Conservation (phyloP, 37 sponge, comb jelly and placozoan species). For the Geodia barretti region DNA sequence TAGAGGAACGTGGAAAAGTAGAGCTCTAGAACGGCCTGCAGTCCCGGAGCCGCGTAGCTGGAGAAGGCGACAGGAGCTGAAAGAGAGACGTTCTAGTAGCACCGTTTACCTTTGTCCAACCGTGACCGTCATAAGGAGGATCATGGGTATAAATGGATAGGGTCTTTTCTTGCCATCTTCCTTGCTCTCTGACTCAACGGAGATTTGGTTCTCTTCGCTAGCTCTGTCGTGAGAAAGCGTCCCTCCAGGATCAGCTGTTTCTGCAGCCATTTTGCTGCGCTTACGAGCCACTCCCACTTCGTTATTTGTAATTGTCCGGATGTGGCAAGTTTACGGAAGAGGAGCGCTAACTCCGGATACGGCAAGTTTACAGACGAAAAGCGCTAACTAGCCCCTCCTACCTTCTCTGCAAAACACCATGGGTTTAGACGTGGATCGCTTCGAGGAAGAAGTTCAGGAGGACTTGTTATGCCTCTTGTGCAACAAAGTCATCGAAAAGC, state of each 20-base stretch:
- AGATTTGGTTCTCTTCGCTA: not conserved
- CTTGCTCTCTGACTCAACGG: not conserved
- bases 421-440: constrained; percentile 31
- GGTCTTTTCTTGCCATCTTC: not conserved
- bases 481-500: constrained; percentile 41
- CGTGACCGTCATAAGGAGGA: constrained; percentile 41
- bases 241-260: too few relatives aligned
- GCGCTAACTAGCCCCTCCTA: constrained; percentile 5
- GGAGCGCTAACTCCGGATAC: too few relatives aligned
- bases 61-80: not conserved
- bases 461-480: constrained; percentile 23
- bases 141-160: constrained; percentile 44
- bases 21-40: constrained; percentile 72
- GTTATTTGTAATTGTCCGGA: too few relatives aligned
- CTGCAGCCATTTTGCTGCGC: too few relatives aligned
- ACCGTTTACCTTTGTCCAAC: constrained; percentile 51
- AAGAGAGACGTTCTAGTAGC: not conserved
- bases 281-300: too few relatives aligned
- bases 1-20: constrained; percentile 61
- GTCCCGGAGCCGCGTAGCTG: constrained; percentile 54
- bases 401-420: constrained; percentile 16
- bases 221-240: not conserved
- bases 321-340: too few relatives aligned
- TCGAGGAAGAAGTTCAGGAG: constrained; percentile 32
- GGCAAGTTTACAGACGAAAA: too few relatives aligned